phyloP scores from a whole-genome alignment of 2,888 invertebrate species.

The Drosophila gaucha region DNA sequence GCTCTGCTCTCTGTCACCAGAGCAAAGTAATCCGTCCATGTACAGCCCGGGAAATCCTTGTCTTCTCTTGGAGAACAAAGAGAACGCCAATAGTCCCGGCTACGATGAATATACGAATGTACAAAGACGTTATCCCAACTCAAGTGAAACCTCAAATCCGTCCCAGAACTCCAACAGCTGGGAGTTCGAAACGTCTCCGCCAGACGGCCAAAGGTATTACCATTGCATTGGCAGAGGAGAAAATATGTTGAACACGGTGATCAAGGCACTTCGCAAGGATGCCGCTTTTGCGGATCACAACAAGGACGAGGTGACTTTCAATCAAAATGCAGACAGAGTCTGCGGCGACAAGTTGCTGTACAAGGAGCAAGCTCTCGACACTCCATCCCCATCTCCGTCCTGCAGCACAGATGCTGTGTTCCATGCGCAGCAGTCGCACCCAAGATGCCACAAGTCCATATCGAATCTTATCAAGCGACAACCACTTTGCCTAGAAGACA shows the following conservation, averaged over 20 bases:
- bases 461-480: constrained; percentile 64
- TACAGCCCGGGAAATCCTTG: constrained; percentile 42
- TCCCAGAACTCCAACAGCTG: constrained; percentile 72
- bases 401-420: constrained; percentile 38
- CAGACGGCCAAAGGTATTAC: constrained; percentile 61
- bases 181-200: constrained; percentile 61
- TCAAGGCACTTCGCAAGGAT: constrained; percentile 78
- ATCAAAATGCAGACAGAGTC: constrained; percentile 51
- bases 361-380: constrained; percentile 51
- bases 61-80: constrained; percentile 49
- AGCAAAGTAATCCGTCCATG: constrained; percentile 46
- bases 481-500: constrained; percentile 62
- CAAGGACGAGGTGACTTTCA: constrained; percentile 52
- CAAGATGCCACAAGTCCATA: constrained; percentile 19
- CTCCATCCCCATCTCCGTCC: constrained; percentile 31
- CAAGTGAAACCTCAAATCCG: constrained; percentile 71
- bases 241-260: constrained; percentile 76
- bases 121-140: constrained; percentile 65
- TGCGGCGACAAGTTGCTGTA: constrained; percentile 62
- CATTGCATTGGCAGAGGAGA: constrained; percentile 69
- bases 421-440: constrained; percentile 10
- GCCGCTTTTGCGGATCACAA: constrained; percentile 54
- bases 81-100: constrained; percentile 53
- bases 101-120: constrained; percentile 60
- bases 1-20: constrained; percentile 48